Percentiles rank a stretch among this genome's conserved stretches.
These are phyloP conservation scores for Takifugu ocellatus DNA, from an alignment of 2,797 vertebrate species.

Conservation along the genomic window DNA sequence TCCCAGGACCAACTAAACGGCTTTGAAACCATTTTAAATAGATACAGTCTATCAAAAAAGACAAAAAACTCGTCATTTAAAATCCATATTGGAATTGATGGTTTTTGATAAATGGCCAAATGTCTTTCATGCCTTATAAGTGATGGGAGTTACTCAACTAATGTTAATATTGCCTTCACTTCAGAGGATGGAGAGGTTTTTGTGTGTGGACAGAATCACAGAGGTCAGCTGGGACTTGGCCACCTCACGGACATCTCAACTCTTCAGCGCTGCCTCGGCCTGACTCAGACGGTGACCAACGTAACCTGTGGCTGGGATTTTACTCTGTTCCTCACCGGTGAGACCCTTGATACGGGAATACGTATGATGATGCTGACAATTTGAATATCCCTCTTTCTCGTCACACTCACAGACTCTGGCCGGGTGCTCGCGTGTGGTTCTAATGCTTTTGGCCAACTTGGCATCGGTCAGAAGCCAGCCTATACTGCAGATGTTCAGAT, in stretches of 20 bases:
- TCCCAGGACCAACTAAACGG: too few relatives aligned
- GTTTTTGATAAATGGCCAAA: background rate
- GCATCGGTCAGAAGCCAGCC: constrained; percentile 61
- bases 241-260: constrained; percentile 73
- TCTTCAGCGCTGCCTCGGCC: constrained; percentile 75
- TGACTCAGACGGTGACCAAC: constrained; percentile 68
- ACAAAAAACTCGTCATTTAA: too few relatives aligned
- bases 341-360: constrained; percentile 13
- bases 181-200: constrained; percentile 80
- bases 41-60: too few relatives aligned
- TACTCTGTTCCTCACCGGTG: constrained; percentile 85
- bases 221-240: constrained; percentile 87
- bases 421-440: constrained; percentile 86
- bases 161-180: too few relatives aligned
- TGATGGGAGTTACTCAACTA: too few relatives aligned
- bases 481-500: constrained; percentile 58
- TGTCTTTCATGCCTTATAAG: too few relatives aligned
- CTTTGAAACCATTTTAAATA: too few relatives aligned
- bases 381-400: constrained; percentile 2
- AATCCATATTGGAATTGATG: too few relatives aligned
- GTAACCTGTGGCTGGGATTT: constrained; percentile 96
- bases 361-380: background rate
- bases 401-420: constrained; percentile 72
- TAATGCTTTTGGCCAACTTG: constrained; percentile 89
- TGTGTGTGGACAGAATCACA: constrained; percentile 88